phyloP scores from a whole-genome alignment of 2,888 invertebrate species.

The Cylindroiulus punctatus region DNA sequence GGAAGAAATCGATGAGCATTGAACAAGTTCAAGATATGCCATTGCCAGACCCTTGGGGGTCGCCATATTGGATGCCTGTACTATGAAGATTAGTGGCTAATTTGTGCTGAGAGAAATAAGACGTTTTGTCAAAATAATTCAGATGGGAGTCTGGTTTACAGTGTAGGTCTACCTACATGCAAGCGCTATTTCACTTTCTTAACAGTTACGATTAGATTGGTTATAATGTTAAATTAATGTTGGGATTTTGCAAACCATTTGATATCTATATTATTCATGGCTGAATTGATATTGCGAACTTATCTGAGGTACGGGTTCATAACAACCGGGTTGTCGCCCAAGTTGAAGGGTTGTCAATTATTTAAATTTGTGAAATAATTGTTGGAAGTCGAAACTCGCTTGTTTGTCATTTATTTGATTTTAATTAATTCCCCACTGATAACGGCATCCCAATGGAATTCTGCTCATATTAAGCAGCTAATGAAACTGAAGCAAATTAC shows the following conservation, averaged over 20 bases:
- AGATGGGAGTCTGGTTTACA: too few species aligned
- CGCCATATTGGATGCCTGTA: not conserved
- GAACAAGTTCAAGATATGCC: not conserved
- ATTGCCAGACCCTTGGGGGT: not conserved
- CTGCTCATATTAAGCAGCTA: constrained; percentile 9
- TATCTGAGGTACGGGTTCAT: not conserved
- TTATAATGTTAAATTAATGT: too few species aligned
- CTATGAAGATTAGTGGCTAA: not conserved
- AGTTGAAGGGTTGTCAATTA: not conserved
- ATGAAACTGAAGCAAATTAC: constrained; percentile 42
- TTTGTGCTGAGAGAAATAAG: not conserved
- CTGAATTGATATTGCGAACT: not conserved
- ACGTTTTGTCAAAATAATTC: not conserved
- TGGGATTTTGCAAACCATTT: not conserved
- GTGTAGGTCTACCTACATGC: too few species aligned
- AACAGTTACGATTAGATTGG: too few species aligned
- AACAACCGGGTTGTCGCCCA: not conserved
- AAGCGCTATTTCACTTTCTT: too few species aligned
- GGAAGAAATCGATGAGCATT: not conserved
- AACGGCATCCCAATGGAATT: constrained; percentile 9
- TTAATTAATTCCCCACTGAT: constrained; percentile 6
- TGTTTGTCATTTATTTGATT: constrained; percentile 34
- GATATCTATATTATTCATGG: not conserved
- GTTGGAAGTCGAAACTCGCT: not conserved
- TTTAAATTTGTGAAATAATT: constrained; percentile 6